phyloP scores from a whole-genome alignment of 2,797 vertebrate genomes.

The Columba guinea region DNA sequence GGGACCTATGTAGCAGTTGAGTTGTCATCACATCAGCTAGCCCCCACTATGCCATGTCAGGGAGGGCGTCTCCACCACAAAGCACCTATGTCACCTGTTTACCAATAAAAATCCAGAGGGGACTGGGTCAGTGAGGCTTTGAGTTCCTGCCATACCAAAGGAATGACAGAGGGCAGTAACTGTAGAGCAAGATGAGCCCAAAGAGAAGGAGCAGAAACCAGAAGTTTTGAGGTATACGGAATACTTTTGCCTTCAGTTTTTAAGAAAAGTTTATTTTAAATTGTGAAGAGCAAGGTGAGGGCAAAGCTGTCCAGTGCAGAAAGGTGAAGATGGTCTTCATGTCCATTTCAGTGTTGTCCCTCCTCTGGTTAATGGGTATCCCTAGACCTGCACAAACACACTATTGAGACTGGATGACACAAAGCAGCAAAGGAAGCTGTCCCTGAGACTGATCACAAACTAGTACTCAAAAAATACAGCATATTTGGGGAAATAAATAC shows the following conservation, averaged over 20 bases:
- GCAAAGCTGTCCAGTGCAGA: neutral
- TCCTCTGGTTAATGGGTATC: neutral
- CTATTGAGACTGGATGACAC: rapidly evolving
- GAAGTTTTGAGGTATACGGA: neutral
- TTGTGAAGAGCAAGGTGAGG: neutral
- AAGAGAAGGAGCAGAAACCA: neutral
- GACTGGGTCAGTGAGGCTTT: neutral
- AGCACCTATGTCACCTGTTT: neutral
- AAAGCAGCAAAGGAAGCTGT: neutral
- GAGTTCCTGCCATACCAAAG: neutral
- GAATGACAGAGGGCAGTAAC: neutral
- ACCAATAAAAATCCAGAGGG: neutral
- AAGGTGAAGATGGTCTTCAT: neutral
- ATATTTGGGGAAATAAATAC: neutral
- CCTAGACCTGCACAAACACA: neutral
- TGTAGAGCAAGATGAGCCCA: neutral
- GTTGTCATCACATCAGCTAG: neutral
- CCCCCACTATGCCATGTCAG: neutral
- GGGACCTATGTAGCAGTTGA: neutral
- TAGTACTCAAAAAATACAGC: neutral
- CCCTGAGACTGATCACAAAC: rapidly evolving
- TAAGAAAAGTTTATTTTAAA: neutral
- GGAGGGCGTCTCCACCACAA: neutral
- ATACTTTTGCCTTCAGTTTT: neutral
- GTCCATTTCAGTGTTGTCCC: neutral